phyloP scores from a whole-genome alignment of 2,888 invertebrate species.

The Orthosia gothica region DNA sequence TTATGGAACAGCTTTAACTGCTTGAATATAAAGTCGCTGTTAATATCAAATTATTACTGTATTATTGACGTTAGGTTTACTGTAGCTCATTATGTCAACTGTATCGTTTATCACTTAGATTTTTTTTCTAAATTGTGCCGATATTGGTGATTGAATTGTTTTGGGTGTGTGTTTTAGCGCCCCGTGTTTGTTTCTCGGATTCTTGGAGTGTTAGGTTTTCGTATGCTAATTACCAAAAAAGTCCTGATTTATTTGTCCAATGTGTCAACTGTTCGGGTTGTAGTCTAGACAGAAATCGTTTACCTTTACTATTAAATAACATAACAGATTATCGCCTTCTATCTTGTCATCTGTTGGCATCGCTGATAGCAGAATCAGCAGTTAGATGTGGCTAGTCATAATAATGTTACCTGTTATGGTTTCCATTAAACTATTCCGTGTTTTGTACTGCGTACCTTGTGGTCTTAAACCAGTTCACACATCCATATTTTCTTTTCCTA shows the following conservation, averaged over 20 bases:
- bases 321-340: neutral
- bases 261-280: neutral
- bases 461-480: neutral
- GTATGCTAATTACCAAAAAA: neutral
- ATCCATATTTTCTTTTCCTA: neutral
- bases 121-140: neutral
- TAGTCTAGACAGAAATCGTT: neutral
- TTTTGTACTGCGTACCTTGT: no score
- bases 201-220: conserved; percentile 7
- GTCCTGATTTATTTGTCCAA: neutral
- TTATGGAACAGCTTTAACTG: no score
- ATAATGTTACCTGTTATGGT: no score
- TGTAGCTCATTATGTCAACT: no score
- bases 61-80: no score
- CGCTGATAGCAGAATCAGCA: neutral
- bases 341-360: neutral
- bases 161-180: conserved; percentile 10
- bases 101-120: neutral
- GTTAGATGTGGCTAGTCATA: neutral
- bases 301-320: neutral
- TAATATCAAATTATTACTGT: no score
- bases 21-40: no score
- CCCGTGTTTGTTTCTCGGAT: conserved; percentile 31
- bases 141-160: conserved; percentile 6
- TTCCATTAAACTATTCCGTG: neutral